Percentiles rank a stretch among this genome's conserved stretches.
These are phyloP conservation scores for Diploscapter pachys DNA, from an alignment of 1,140 invertebrate species.

Conservation along the genomic window DNA sequence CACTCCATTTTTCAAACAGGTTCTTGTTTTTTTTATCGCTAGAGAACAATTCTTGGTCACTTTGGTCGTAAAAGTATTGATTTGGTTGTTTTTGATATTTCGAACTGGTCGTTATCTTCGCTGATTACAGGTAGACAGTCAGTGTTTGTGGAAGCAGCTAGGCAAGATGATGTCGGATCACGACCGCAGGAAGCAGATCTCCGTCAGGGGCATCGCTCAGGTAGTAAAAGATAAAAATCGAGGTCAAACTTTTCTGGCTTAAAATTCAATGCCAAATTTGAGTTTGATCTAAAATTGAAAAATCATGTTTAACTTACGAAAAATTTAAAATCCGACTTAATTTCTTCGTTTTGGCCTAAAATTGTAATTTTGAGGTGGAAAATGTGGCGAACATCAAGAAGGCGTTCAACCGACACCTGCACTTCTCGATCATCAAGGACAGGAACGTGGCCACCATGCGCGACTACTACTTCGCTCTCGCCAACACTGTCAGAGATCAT, in stretches of 20 bases:
- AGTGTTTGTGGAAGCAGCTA: too few species aligned
- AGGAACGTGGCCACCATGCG: slow-evolving; percentile 94
- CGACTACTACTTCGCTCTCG: slow-evolving; percentile 95
- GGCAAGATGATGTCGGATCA: slow-evolving; percentile 66
- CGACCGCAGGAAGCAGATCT: slow-evolving; percentile 95
- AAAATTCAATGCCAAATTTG: background rate
- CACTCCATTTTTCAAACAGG: too few species aligned
- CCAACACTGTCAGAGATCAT: slow-evolving; percentile 94
- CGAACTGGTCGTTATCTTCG: too few species aligned
- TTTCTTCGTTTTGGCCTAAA: background rate
- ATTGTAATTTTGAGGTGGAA: slow-evolving; percentile 65
- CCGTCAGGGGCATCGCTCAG: slow-evolving; percentile 87
- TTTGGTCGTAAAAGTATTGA: too few species aligned
- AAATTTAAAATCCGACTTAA: background rate
- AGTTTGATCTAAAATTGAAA: slow-evolving; percentile 62
- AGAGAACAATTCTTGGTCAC: too few species aligned
- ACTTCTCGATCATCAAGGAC: slow-evolving; percentile 97
- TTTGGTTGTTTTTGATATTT: too few species aligned
- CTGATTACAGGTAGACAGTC: too few species aligned
- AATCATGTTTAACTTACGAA: background rate
- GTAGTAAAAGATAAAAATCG: slow-evolving; percentile 63
- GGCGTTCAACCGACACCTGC: slow-evolving; percentile 94
- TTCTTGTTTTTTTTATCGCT: too few species aligned
- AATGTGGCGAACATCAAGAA: slow-evolving; percentile 95
- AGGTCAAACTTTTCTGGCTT: slow-evolving; percentile 59